phyloP scores from a whole-genome alignment of 2,113 vertebrate species.

The Hyperopisus bebe region DNA sequence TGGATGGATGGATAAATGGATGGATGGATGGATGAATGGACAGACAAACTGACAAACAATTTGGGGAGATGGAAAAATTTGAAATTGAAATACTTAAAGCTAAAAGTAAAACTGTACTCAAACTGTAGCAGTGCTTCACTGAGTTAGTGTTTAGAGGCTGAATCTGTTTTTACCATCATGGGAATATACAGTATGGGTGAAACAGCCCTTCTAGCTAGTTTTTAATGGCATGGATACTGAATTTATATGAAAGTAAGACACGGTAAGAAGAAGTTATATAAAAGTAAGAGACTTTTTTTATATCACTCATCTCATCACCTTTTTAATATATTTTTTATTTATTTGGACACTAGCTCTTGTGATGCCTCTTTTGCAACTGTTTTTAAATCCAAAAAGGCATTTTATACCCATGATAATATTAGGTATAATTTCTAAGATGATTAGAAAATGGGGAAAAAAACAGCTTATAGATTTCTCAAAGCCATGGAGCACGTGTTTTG shows the following conservation, averaged over 20 bases:
- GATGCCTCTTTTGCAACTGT: not conserved
- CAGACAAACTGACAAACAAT: not conserved
- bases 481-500: not conserved
- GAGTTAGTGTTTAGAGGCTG: not conserved
- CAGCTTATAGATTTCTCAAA: not conserved
- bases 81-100: not conserved
- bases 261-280: not conserved
- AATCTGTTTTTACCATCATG: not conserved
- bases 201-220: not conserved
- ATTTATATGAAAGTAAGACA: not conserved
- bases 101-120: not conserved
- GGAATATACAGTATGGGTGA: not conserved
- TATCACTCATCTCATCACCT: not conserved
- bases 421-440: not conserved
- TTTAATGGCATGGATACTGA: not conserved
- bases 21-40: not conserved
- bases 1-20: not conserved
- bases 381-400: not conserved
- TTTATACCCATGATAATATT: not conserved
- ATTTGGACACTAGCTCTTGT: not conserved
- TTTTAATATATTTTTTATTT: not conserved
- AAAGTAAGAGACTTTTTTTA: not conserved
- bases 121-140: not conserved
- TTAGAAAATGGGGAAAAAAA: not conserved
- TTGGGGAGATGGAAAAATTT: not conserved